Evolutionary conservation across 2,888 invertebrate genomes (phyloP), one percentile per base, ranked within the genome.

Genomic region (Drosophila robusta): DNA sequence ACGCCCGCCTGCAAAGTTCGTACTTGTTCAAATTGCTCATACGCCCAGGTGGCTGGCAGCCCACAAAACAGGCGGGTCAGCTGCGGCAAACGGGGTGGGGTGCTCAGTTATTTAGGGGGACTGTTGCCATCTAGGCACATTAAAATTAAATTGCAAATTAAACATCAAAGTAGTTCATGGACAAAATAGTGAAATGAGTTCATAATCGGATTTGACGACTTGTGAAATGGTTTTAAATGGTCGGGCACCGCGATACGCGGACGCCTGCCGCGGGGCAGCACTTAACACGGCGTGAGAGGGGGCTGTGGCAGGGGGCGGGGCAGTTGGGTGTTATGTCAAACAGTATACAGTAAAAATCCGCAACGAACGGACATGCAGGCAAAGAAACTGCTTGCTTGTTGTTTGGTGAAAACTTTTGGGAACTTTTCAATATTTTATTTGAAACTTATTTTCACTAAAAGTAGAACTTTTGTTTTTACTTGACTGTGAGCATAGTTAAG

Each of bases 171-270:
- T 87, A 81, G 71, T 68, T 74, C 60, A 70, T 60, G 70, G 70
- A 55, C 87, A 66, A 73, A 74, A 80, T 84, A 78, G 72, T 75
- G 78, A 89, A 84, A 84, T 87, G 84, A 89, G 84, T 89, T 84
- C 87, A 84, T 84, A 84, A 84, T 89, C 89, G 87, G 89, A 84
- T 84, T 84, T 87, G 84, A 84, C 85, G 85, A 87, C 89, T 84
- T 87, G 85, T 84, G 73, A 89, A 84, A 84, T 89, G 84, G 62
- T 84, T 89, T 87, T 73, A 75, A 87, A 87, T 81, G 80, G 63
- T 57, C 49, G 42, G 42, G 42, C 75, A 41, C 41, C 32, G 34
- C 44, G 60, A 50, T 51, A 42, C 45, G 44, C 29, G 39, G 38
- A 24, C 24, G 26, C n/a, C 29, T 29, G 38, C 34, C 54, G 39